Evolutionary conservation across 2,797 vertebrate species (phyloP).

Genomic region (Poecile montanus): DNA sequence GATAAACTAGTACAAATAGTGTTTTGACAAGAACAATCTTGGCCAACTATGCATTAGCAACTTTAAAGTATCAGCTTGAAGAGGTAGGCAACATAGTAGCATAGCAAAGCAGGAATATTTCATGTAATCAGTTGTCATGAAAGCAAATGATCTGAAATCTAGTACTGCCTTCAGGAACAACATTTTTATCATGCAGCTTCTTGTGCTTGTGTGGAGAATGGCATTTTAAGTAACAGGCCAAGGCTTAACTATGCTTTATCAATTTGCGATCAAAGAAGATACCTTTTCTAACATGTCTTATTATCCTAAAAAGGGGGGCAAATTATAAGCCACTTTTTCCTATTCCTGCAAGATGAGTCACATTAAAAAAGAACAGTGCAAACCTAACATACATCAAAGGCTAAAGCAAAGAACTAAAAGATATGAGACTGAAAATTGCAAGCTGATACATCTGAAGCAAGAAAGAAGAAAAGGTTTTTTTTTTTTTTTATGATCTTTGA

Average conservation of each 20-base stretch:
- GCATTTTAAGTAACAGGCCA: conserved; percentile 20
- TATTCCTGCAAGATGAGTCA: neutral
- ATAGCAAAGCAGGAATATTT: conserved; percentile 9
- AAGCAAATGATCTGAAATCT: conserved; percentile 1
- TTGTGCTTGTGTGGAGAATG: neutral
- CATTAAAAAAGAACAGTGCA: neutral
- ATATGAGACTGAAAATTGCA: conserved; percentile 6
- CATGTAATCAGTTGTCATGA: neutral
- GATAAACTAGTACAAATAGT: neutral
- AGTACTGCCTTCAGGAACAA: neutral
- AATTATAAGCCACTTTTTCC: neutral
- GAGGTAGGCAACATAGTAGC: neutral
- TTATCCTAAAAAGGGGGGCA: conserved; percentile 25
- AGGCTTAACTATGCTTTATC: conserved; percentile 4
- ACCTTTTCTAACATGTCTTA: conserved; percentile 2
- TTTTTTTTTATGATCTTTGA: neutral
- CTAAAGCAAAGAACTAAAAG: neutral
- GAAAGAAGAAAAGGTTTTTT: neutral
- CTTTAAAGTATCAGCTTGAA: neutral
- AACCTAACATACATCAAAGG: conserved; percentile 22
- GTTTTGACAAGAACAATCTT: neutral
- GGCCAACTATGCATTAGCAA: neutral
- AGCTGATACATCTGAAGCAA: neutral
- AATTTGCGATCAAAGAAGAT: conserved; percentile 39
- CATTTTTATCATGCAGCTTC: neutral